These are phyloP conservation scores for Actinostola sp. DNA, from an alignment of 92 coral and sea anemone genomes.

Conservation along the genomic window DNA sequence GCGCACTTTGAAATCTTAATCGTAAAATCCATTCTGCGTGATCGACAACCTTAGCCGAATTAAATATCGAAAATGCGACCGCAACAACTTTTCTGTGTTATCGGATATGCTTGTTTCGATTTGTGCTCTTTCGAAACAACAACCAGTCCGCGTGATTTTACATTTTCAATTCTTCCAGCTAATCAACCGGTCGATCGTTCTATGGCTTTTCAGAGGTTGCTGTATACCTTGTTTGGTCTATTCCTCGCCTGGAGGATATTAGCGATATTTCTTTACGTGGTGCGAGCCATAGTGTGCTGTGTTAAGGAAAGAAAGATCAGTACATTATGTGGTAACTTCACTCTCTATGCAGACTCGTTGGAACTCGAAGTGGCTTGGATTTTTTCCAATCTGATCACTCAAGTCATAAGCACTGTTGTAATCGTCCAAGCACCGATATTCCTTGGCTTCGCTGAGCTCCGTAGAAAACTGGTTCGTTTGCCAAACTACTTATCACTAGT, in stretches of 20 bases:
- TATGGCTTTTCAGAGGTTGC: slow-evolving; percentile 7
- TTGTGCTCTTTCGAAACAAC: too few relatives aligned
- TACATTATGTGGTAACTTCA: slow-evolving; percentile 24
- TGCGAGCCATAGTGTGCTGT: slow-evolving; percentile 33
- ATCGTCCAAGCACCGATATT: slow-evolving; percentile 32
- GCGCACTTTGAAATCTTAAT: too few relatives aligned
- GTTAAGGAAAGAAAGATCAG: slow-evolving; percentile 38
- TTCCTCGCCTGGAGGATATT: slow-evolving; percentile 44
- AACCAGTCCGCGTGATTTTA: too few relatives aligned
- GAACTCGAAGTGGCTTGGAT: slow-evolving; percentile 43
- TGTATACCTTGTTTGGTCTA: slow-evolving; percentile 5
- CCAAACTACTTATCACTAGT: slow-evolving; percentile 34
- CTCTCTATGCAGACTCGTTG: slow-evolving; percentile 24
- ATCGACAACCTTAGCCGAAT: too few relatives aligned
- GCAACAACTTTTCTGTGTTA: too few relatives aligned
- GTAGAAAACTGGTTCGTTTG: slow-evolving; percentile 34
- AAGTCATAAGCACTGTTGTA: slow-evolving; percentile 8
- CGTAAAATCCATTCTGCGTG: too few relatives aligned
- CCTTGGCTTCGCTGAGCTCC: slow-evolving; percentile 28
- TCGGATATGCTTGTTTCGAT: too few relatives aligned
- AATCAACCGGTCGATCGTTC: too few relatives aligned
- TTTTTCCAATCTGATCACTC: slow-evolving; percentile 22
- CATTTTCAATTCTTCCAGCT: too few relatives aligned
- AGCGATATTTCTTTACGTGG: slow-evolving; percentile 41
- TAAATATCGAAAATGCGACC: too few relatives aligned